Evolutionary conservation across 2,888 invertebrate species (phyloP), one percentile per base, ranked within the genome.

Genomic region (Lepidonotus clava): DNA sequence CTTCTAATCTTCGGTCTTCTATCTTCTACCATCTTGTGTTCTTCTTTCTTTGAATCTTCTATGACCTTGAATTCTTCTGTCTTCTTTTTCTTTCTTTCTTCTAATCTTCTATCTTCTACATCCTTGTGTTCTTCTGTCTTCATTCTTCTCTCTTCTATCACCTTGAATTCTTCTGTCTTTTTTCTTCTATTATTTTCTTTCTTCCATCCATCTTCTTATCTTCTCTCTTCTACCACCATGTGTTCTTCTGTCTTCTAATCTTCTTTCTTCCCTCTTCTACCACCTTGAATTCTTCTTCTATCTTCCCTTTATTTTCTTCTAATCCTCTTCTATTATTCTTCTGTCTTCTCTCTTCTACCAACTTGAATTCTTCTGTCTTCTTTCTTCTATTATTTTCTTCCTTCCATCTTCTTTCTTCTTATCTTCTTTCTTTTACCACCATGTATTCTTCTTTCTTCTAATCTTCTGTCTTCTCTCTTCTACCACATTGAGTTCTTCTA

Each of bases 1-100:
- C 77, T 77, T 46, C 77, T 40, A 28, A 41, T 28, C 21, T 51
- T 51, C 21, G 21, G 46, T 40, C 41, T 40, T 77, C 77, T 77
- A 38, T 46, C 36, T 18, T 18, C 71, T 66, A 6, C 6, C 6
- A n/a, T n/a, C 21, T 32, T 38, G 4, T 38, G 2, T 41, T 41
- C 46, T 46, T 41, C 36, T 53, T 56, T n/a, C 2, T 36, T n/a
- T 38, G 21, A 46, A n/a, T 56, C 53, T 84, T 84, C 84, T 61
- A 11, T 11, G 51, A n/a, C n/a, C n/a, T n/a, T n/a, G n/a, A n/a
- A n/a, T n/a, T 67, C 28, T 71, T 71, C 18, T 66, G 14, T 66
- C 71, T 71, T 71, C 71, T 32, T 1, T 56, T 56, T 56, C 61
- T 61, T 36, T 83, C 11, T 61, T 71, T 56, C 38, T 84, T n/a